Evolutionary conservation across 2,888 invertebrate species (phyloP).

Genomic region (Sepiola atlantica): DNA sequence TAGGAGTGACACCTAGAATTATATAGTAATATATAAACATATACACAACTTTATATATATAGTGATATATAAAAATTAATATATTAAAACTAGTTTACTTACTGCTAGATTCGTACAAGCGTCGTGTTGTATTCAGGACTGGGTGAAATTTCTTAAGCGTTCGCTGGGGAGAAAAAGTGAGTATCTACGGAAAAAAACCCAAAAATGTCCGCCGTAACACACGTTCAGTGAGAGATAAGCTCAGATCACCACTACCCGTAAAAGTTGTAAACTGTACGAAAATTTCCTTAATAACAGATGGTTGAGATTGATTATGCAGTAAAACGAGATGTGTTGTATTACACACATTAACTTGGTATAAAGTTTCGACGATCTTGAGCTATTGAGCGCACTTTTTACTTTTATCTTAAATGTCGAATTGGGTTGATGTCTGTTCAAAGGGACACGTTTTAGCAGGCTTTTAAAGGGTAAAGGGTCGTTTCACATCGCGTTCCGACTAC

Average conservation of each 20-base stretch:
- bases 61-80: not conserved
- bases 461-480: not conserved
- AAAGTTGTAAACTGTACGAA: not conserved
- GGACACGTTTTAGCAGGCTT: not conserved
- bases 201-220: too few relatives aligned
- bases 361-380: not conserved
- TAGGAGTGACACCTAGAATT: not conserved
- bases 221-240: not conserved
- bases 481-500: not conserved
- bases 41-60: not conserved
- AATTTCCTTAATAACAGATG: constrained; percentile 7
- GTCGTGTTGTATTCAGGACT: not conserved
- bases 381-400: not conserved
- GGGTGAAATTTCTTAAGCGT: not conserved
- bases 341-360: not conserved
- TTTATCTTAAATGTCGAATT: not conserved
- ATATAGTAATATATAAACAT: not conserved
- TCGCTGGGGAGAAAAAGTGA: not conserved
- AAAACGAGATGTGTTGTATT: not conserved
- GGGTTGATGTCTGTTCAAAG: not conserved
- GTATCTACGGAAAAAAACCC: not conserved
- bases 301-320: not conserved
- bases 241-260: not conserved
- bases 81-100: not conserved
- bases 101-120: constrained; percentile 15